A percentile compares a stretch with the other conserved stretches of the same genome.
These are phyloP conservation scores for Pseudochromis fuscus DNA, from an alignment of 2,797 vertebrate species.

Conservation along the genomic window DNA sequence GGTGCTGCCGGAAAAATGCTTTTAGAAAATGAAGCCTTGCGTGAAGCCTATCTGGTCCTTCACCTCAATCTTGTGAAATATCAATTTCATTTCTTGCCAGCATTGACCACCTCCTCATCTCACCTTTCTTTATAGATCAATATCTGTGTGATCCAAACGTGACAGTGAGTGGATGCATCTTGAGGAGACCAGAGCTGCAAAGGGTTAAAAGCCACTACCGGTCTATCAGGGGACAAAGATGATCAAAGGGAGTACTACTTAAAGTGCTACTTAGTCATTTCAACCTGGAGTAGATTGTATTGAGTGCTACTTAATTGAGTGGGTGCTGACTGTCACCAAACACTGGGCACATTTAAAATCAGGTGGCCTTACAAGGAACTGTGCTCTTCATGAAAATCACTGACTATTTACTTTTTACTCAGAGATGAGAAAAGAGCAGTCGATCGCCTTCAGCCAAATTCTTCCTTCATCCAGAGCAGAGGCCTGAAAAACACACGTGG, in stretches of 20 bases:
- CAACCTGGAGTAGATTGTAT: constrained; percentile 57
- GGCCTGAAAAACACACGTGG: constrained; percentile 36
- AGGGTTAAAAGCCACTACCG: constrained; percentile 57
- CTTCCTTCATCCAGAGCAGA: constrained; percentile 22
- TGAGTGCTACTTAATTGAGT: constrained; percentile 67
- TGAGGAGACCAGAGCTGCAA: constrained; percentile 18
- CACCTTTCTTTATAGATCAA: constrained; percentile 47
- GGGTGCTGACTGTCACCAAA: constrained; percentile 67
- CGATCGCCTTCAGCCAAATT: constrained; percentile 37
- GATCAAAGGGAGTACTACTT: constrained; percentile 61
- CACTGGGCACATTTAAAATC: constrained; percentile 41
- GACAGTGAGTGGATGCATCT: constrained; percentile 23
- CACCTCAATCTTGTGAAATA: constrained; percentile 49
- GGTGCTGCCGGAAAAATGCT: constrained; percentile 13
- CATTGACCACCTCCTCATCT: constrained; percentile 40
- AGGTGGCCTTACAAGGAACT: constrained; percentile 11
- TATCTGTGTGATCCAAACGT: constrained; percentile 48
- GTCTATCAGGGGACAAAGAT: constrained; percentile 49
- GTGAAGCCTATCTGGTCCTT: constrained; percentile 6
- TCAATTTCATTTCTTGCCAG: constrained; percentile 43
- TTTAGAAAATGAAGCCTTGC: constrained; percentile 18
- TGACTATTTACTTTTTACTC: constrained; percentile 27
- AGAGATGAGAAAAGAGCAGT: constrained; percentile 14
- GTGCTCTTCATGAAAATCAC: constrained; percentile 28
- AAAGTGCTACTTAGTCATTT: constrained; percentile 66